These are phyloP conservation scores for Tinamus major DNA, from an alignment of 2,797 vertebrate species.

Conservation along the genomic window DNA sequence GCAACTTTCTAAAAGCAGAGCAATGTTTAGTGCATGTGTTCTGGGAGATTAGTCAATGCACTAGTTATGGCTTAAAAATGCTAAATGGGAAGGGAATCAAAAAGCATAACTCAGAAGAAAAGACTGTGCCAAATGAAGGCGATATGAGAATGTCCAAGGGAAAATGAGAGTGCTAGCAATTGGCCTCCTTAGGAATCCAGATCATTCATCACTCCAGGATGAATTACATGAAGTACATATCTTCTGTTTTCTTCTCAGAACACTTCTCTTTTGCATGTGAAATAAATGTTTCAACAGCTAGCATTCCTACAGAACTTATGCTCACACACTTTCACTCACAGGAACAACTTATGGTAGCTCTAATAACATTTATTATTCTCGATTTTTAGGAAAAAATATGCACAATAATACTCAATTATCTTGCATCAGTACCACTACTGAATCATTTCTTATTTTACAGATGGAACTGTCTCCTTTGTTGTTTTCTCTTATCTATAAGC, in stretches of 20 bases:
- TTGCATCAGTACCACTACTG: not conserved
- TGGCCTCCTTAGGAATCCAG: not conserved
- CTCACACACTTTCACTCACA: not conserved
- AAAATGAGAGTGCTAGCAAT: not conserved
- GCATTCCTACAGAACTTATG: not conserved
- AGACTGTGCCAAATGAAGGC: not conserved
- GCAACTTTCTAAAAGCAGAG: not conserved
- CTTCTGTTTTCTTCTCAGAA: not conserved
- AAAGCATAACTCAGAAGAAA: not conserved
- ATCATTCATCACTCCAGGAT: not conserved
- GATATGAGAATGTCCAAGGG: not conserved
- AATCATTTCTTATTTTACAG: not conserved
- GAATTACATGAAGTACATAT: not conserved
- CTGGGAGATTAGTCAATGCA: accelerated
- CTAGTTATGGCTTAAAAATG: not conserved
- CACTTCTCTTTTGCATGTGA: not conserved
- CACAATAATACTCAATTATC: not conserved
- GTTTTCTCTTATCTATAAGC: not conserved
- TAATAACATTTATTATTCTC: not conserved
- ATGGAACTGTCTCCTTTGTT: not conserved
- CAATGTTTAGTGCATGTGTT: not conserved
- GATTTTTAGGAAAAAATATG: not conserved
- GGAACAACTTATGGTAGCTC: not conserved
- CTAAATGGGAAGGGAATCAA: not conserved
- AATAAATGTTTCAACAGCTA: not conserved